Evolutionary conservation across 1,140 invertebrate genomes (phyloP), one percentile per base, ranked within the genome.

Genomic region (Apis laboriosa): DNA sequence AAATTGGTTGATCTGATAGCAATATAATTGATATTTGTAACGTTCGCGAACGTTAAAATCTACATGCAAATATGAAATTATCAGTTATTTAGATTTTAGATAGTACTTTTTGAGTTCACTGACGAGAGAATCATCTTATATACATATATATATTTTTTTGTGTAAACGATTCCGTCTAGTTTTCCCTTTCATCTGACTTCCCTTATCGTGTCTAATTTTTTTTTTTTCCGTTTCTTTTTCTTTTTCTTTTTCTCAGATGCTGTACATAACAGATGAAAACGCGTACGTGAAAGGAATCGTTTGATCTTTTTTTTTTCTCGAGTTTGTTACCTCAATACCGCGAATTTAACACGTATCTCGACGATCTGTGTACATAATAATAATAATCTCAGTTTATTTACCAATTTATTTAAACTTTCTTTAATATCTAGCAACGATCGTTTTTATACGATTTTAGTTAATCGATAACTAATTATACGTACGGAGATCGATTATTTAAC

Each of bases 211-310:
- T 55, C 55, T 56, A 0, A 56, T 5, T 56, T 56, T 56, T 17
- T 56, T 56, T 56, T 55, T 56, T 56, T 12, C 55, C 2, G 2
- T 28, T 9, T 15, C n/a, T 13, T n/a, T 63, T 24, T 56, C 55
- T 9, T 15, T 28, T 28, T 24, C n/a, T 63, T 28, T 63, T 28
- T 1, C 13, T 34, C 17, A 12, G 2, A 28, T 15, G n/a, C 53
- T 80, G 77, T 70, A 70, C n/a, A 78, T 70, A 70, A 49, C 21
- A 58, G 51, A 67, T 19, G 9, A 13, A 34, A 13, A 19, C 9
- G 15, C 3, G 15, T 43, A 43, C 34, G 24, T 28, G 13, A 63
- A 63, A 63, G 24, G 11, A 28, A 63, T 63, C 60, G 60, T 24
- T 24, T n/a, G 60, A 63, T 63, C 34, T 43, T 63, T 63, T 24